phyloP scores from a whole-genome alignment of 2,888 invertebrate species.

The Griposia aprilina region DNA sequence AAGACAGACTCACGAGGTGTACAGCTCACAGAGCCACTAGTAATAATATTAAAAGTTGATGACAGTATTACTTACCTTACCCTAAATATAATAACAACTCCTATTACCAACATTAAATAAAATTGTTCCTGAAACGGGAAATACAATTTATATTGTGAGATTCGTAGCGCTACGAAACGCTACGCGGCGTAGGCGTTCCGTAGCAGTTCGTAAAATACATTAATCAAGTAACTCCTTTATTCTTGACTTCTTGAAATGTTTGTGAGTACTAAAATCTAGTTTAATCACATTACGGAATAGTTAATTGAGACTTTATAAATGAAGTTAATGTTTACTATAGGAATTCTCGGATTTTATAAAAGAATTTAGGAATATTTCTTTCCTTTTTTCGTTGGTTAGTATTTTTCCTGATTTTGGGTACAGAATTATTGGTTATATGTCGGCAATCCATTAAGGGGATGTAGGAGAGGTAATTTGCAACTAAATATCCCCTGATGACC shows the following conservation, averaged over 20 bases:
- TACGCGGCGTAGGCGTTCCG: constrained; percentile 65
- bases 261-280: background rate
- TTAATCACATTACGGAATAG: background rate
- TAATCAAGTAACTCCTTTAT: constrained; percentile 21
- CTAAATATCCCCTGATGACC: too few relatives aligned
- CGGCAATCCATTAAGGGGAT: too few relatives aligned
- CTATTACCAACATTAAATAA: constrained; percentile 30
- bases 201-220: constrained; percentile 58
- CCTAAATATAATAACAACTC: constrained; percentile 26
- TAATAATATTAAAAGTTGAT: too few relatives aligned
- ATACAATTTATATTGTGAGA: constrained; percentile 25
- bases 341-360: background rate
- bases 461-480: too few relatives aligned
- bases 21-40: too few relatives aligned
- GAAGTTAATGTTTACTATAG: too few relatives aligned
- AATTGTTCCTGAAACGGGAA: constrained; percentile 27
- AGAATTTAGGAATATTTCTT: background rate
- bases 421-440: too few relatives aligned
- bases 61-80: background rate
- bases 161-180: constrained; percentile 56
- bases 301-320: background rate
- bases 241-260: constrained; percentile 11
- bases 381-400: background rate
- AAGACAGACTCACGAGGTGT: too few relatives aligned
- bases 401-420: background rate